Percentiles rank a stretch among this genome's conserved stretches.
Evolutionary conservation across 2,888 invertebrate species (phyloP).

Genomic region (Agriotes lineatus): DNA sequence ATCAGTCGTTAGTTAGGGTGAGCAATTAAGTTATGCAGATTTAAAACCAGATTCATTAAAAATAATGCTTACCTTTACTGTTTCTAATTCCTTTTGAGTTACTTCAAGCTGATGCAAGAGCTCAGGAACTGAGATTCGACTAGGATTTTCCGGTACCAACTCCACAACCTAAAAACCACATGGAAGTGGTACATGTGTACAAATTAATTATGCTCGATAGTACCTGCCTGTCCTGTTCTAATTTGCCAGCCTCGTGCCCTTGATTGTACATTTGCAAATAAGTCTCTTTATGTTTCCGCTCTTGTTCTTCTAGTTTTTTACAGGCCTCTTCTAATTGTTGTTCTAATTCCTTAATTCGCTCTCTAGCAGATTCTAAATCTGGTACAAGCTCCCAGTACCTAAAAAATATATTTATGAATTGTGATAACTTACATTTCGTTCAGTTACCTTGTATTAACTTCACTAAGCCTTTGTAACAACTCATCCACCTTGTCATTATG

Average conservation of each 20-base stretch:
- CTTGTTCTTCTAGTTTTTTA: conserved; percentile 77
- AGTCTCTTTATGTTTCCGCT: conserved; percentile 79
- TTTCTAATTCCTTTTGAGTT: conserved; percentile 88
- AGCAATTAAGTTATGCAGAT: background rate
- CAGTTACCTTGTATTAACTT: conserved; percentile 82
- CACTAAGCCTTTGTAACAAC: conserved; percentile 78
- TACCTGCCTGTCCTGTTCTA: conserved; percentile 79
- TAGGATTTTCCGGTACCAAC: conserved; percentile 73
- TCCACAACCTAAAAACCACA: conserved; percentile 60
- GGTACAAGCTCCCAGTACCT: conserved; percentile 83
- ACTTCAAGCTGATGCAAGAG: conserved; percentile 85
- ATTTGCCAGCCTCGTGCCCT: conserved; percentile 83
- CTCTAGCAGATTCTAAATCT: conserved; percentile 80
- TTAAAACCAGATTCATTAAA: conserved; percentile 5
- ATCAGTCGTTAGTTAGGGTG: conserved; percentile 57
- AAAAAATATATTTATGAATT: too few species aligned
- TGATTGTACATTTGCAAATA: conserved; percentile 86
- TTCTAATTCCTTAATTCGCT: conserved; percentile 78
- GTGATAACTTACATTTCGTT: too few species aligned
- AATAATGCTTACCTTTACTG: conserved; percentile 81
- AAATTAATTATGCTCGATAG: too few species aligned
- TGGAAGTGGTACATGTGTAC: background rate
- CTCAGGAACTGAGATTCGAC: conserved; percentile 83
- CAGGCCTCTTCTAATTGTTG: conserved; percentile 79
- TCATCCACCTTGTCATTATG: conserved; percentile 86